These are phyloP conservation scores for Henicopernis longicauda DNA, from an alignment of 2,113 vertebrate genomes.

Conservation along the genomic window DNA sequence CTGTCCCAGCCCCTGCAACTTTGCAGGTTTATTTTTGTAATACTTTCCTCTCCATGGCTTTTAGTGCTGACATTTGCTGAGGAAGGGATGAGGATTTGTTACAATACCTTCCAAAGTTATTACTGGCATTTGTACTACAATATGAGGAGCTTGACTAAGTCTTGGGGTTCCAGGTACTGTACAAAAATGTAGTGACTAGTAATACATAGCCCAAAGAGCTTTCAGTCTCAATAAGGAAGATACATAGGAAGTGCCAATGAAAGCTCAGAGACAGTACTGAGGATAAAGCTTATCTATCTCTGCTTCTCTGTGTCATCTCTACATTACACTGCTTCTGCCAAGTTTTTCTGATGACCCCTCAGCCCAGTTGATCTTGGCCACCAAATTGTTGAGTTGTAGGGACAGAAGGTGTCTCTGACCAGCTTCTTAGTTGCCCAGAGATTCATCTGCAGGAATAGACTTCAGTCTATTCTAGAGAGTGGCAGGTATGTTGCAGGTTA, in stretches of 20 bases:
- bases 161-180: neutral
- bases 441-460: neutral
- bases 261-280: neutral
- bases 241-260: neutral
- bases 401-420: neutral
- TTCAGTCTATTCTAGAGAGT: neutral
- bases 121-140: neutral
- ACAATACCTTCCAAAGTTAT: neutral
- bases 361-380: neutral
- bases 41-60: neutral
- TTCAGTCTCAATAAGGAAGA: neutral
- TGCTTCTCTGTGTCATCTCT: neutral
- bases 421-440: neutral
- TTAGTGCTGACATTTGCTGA: neutral
- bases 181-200: neutral
- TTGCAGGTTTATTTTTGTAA: neutral
- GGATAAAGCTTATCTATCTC: neutral
- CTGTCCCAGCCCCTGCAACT: neutral
- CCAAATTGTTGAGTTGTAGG: neutral
- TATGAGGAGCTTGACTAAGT: neutral
- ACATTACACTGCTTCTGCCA: neutral
- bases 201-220: neutral
- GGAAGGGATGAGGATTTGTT: neutral
- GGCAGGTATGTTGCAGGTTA: too few species aligned
- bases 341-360: neutral